phyloP scores from a whole-genome alignment of 2,888 invertebrate species.

The Linnaemya vulpina region DNA sequence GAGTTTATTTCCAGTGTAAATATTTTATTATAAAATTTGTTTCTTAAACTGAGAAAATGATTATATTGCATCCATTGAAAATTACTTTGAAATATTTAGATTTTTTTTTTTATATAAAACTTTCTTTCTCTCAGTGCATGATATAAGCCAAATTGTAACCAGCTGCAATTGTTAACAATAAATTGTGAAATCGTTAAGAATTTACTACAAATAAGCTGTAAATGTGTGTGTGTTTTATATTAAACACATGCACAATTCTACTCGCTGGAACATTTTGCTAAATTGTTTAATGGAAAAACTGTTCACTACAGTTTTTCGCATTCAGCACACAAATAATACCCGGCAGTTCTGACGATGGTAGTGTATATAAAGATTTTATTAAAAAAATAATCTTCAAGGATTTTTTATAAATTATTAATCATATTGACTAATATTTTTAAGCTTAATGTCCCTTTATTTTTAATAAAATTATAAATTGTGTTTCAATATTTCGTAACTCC shows the following conservation, averaged over 20 bases:
- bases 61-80: too few species aligned
- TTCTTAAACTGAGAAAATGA: neutral
- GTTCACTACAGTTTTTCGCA: neutral
- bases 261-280: constrained; percentile 34
- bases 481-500: too few species aligned
- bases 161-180: constrained; percentile 71
- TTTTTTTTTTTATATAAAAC: neutral
- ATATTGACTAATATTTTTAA: too few species aligned
- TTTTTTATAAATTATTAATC: too few species aligned
- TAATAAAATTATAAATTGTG: too few species aligned
- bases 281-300: constrained; percentile 32
- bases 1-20: neutral
- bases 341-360: neutral
- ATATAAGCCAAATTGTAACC: constrained; percentile 61
- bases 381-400: too few species aligned
- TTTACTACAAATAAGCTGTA: constrained; percentile 71
- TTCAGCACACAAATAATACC: neutral
- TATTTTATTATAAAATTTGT: neutral
- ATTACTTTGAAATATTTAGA: too few species aligned
- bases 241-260: constrained; percentile 37
- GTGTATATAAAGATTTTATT: too few species aligned
- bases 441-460: too few species aligned
- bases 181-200: constrained; percentile 68
- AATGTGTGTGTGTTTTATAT: constrained; percentile 55
- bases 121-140: constrained; percentile 28